These are phyloP conservation scores for Lutjanus erythropterus DNA, from an alignment of 2,113 vertebrate genomes.

Conservation along the genomic window DNA sequence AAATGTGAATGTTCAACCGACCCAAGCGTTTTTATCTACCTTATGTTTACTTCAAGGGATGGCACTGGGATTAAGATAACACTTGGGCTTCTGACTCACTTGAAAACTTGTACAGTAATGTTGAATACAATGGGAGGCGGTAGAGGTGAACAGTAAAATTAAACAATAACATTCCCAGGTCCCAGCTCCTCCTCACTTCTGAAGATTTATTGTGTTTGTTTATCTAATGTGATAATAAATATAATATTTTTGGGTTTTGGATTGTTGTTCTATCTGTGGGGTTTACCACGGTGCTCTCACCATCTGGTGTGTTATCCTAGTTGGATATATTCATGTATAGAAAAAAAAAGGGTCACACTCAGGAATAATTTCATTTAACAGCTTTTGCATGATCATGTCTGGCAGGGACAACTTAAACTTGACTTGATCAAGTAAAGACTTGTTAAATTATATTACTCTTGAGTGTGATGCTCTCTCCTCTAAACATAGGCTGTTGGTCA, in stretches of 20 bases:
- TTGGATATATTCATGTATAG: too few relatives aligned
- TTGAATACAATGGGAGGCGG: background rate
- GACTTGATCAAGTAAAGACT: too few relatives aligned
- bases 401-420: too few relatives aligned
- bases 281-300: too few relatives aligned
- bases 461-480: too few relatives aligned
- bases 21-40: slow-evolving; percentile 15
- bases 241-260: background rate
- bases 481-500: too few relatives aligned
- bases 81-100: background rate
- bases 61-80: slow-evolving; percentile 13
- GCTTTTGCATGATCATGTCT: too few relatives aligned
- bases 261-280: background rate
- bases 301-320: too few relatives aligned
- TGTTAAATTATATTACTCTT: too few relatives aligned
- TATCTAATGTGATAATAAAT: background rate
- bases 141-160: background rate
- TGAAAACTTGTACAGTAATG: background rate
- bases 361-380: too few relatives aligned
- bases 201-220: background rate
- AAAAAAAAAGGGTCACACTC: too few relatives aligned
- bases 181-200: background rate
- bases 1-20: slow-evolving; percentile 21
- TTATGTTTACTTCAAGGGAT: slow-evolving; percentile 3
- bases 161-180: background rate